phyloP scores from a whole-genome alignment of 2,113 vertebrate genomes.

The Perca flavescens region DNA sequence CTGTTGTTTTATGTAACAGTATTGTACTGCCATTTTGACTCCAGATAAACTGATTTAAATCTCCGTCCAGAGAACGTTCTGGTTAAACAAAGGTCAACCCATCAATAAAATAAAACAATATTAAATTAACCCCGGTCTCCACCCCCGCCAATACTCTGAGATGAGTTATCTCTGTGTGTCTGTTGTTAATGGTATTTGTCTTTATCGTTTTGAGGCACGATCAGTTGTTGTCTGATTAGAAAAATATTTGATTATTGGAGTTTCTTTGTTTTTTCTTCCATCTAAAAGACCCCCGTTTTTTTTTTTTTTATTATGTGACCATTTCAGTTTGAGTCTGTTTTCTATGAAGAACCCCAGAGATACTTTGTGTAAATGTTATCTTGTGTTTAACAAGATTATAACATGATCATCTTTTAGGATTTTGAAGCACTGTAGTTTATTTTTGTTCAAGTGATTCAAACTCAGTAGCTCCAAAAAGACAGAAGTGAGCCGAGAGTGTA shows the following conservation, averaged over 20 bases:
- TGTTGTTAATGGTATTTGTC: neutral
- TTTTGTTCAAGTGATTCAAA: neutral
- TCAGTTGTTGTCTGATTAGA: neutral
- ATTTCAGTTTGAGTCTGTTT: neutral
- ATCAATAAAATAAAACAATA: neutral
- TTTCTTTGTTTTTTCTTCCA: neutral
- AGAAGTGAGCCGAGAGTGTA: no score
- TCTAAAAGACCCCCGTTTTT: neutral
- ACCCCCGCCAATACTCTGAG: no score
- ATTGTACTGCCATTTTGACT: neutral
- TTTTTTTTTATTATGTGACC: neutral
- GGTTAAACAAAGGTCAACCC: slow-evolving; percentile 6
- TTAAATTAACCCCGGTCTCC: neutral
- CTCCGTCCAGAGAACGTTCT: neutral
- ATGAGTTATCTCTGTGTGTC: neutral
- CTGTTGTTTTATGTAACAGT: neutral
- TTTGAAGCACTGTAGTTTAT: neutral
- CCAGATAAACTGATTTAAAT: neutral
- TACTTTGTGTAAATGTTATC: neutral
- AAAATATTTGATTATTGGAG: neutral
- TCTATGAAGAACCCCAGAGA: neutral
- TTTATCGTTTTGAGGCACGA: neutral
- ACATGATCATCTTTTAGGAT: neutral
- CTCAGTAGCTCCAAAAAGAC: neutral
- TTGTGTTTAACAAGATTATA: neutral